Evolutionary conservation across 2,797 vertebrate genomes (phyloP).

Genomic region (Decapterus maruadsi): DNA sequence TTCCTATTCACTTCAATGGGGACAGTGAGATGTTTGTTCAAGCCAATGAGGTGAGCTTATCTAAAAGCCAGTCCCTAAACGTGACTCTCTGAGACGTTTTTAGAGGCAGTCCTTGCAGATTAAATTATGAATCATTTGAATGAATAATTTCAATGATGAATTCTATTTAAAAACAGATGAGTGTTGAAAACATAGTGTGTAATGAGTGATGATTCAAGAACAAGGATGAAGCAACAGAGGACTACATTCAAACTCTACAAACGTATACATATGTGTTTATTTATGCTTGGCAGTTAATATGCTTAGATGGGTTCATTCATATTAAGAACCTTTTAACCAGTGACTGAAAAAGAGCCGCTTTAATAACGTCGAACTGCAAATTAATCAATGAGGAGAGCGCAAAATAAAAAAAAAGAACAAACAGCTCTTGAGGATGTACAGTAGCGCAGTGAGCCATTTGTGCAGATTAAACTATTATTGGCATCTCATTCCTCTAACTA

Average conservation of each 20-base stretch:
- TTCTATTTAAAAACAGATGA: conserved; percentile 26
- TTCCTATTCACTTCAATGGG: too few species aligned
- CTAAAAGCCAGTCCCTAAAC: conserved; percentile 10
- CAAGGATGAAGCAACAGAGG: not conserved
- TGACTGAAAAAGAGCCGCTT: not conserved
- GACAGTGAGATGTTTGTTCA: conserved; percentile 31
- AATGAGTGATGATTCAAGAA: conserved; percentile 5
- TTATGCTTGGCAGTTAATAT: not conserved
- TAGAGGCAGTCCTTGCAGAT: conserved; percentile 18
- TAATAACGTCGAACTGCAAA: not conserved
- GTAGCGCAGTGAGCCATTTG: not conserved
- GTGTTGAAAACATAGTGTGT: not conserved
- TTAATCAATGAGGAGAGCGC: not conserved
- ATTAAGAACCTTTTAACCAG: not conserved
- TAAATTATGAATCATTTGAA: conserved; percentile 39
- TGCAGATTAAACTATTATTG: conserved; percentile 67
- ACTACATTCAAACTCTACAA: not conserved
- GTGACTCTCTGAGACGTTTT: conserved; percentile 22
- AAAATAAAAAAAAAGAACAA: not conserved
- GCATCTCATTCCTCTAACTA: conserved; percentile 68
- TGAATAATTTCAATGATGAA: conserved; percentile 26
- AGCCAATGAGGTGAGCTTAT: conserved; percentile 23
- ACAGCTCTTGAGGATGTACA: not conserved
- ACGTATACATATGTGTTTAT: not conserved
- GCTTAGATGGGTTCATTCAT: not conserved